Percentiles rank a stretch among this genome's conserved stretches.
These are phyloP conservation scores for Pseudolaguvia tuberculata DNA, from an alignment of 2,113 vertebrate genomes.

Conservation along the genomic window DNA sequence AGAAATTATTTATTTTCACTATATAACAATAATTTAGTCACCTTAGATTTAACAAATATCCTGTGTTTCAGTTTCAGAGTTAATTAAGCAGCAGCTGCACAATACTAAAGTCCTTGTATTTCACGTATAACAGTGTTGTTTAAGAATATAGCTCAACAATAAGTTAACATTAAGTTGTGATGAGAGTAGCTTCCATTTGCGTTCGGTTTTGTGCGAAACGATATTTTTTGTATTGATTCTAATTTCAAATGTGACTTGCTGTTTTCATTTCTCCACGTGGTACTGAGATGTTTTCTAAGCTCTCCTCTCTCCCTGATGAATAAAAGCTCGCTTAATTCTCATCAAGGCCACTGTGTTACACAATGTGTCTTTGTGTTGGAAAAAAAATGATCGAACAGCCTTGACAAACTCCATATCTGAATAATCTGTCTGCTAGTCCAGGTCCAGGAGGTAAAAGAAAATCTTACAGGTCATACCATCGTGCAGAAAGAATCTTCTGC, in stretches of 20 bases:
- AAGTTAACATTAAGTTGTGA: neutral
- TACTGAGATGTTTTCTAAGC: neutral
- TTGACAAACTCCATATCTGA: neutral
- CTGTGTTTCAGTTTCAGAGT: neutral
- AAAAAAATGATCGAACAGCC: neutral
- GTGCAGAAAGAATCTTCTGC: neutral
- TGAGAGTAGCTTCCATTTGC: neutral
- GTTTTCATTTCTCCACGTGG: neutral
- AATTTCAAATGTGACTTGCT: neutral
- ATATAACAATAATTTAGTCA: neutral
- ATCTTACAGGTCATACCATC: too few relatives aligned
- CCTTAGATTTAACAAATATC: constrained; percentile 1
- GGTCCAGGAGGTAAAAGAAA: neutral
- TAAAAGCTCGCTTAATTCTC: constrained; percentile 2
- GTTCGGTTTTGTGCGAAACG: neutral
- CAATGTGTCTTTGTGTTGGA: constrained; percentile 1
- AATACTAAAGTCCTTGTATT: neutral
- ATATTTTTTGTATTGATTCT: neutral
- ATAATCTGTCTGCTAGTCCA: constrained; percentile 7
- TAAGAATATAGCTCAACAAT: neutral
- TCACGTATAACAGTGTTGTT: neutral
- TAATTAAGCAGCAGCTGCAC: neutral
- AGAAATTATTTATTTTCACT: neutral
- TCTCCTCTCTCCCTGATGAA: constrained; percentile 13
- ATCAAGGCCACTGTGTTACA: neutral